Evolutionary conservation across 2,113 vertebrate genomes (phyloP).

Genomic region (Saimiri boliviensis): DNA sequence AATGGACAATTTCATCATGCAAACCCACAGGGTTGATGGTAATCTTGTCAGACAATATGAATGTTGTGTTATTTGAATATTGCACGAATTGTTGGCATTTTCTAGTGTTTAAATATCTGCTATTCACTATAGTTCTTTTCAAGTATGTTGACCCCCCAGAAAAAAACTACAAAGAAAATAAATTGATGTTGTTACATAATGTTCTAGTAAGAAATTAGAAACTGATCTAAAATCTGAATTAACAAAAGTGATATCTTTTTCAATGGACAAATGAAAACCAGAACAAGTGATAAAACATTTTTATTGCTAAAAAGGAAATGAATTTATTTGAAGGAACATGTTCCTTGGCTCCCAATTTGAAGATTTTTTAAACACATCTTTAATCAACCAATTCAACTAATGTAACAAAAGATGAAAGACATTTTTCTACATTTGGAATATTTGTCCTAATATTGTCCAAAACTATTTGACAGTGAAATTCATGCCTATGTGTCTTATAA

Average conservation of each 20-base stretch:
- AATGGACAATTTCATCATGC: background rate
- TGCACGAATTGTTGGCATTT: background rate
- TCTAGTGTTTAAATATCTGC: background rate
- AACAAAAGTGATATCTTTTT: background rate
- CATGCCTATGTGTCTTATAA: background rate
- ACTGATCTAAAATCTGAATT: background rate
- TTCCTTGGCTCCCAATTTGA: background rate
- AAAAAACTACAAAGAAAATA: background rate
- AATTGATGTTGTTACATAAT: background rate
- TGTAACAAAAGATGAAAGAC: background rate
- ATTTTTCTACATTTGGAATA: background rate
- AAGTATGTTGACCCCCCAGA: background rate
- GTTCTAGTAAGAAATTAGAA: background rate
- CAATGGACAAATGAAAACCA: background rate
- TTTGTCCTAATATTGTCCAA: background rate
- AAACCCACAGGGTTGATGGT: background rate
- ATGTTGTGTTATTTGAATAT: background rate
- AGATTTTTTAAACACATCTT: background rate
- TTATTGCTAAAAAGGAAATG: background rate
- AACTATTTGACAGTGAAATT: background rate
- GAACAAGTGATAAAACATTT: background rate
- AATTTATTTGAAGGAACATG: background rate
- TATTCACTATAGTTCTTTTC: background rate
- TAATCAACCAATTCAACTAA: background rate
- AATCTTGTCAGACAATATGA: background rate